Evolutionary conservation across 2,113 vertebrate genomes (phyloP).

Genomic region (Proterorhinus semilunaris): DNA sequence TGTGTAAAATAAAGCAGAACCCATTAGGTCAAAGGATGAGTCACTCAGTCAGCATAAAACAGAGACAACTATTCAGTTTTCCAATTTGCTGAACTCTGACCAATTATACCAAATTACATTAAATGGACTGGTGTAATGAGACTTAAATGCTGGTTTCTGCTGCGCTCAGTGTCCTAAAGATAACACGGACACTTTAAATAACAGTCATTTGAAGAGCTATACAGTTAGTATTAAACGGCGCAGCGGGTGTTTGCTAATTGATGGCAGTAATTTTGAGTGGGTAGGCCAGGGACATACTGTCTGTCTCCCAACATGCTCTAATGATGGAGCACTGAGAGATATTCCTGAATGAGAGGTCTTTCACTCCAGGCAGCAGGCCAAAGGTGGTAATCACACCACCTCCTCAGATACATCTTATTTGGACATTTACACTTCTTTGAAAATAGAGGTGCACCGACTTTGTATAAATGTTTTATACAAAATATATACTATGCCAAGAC

Average conservation of each 20-base stretch:
- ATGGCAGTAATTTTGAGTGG: constrained; percentile 29
- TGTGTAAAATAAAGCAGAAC: too few species aligned
- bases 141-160: constrained; percentile 10
- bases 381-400: neutral
- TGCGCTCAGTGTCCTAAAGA: neutral
- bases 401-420: too few species aligned
- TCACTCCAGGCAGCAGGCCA: neutral
- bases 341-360: neutral
- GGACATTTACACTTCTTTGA: too few species aligned
- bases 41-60: too few species aligned
- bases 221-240: neutral
- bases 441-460: too few species aligned
- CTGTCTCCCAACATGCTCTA: constrained; percentile 10
- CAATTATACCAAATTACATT: neutral
- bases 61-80: neutral
- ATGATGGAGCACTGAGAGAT: neutral
- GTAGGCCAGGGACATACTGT: constrained; percentile 16
- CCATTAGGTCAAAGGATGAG: too few species aligned
- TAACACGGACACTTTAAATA: constrained; percentile 19
- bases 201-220: constrained; percentile 1
- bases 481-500: too few species aligned
- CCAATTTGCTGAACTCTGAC: neutral
- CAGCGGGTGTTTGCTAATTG: constrained; percentile 32
- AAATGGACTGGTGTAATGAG: neutral
- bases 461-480: too few species aligned